Evolutionary conservation across 2,888 invertebrate species (phyloP).

Genomic region (Sabatieria punctata): DNA sequence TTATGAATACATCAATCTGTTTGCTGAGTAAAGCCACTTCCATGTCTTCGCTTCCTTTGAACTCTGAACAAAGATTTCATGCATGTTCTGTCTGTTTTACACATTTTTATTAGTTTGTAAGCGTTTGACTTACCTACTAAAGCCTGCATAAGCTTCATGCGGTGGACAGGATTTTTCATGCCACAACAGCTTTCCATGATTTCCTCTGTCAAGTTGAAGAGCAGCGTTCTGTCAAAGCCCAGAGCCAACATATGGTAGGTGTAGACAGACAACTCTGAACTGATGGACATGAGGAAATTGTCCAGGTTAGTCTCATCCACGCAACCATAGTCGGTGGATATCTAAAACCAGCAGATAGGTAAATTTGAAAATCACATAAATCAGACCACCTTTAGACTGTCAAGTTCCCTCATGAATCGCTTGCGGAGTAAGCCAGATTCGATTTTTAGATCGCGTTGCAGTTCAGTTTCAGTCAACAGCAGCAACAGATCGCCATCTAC

Average conservation of each 20-base stretch:
- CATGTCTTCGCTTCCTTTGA: constrained; percentile 29
- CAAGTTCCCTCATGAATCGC: constrained; percentile 31
- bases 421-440: constrained; percentile 76
- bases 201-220: constrained; percentile 66
- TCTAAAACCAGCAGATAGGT: constrained; percentile 13
- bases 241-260: constrained; percentile 89
- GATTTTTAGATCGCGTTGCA: constrained; percentile 77
- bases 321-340: constrained; percentile 28
- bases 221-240: constrained; percentile 74
- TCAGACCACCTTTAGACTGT: constrained; percentile 22
- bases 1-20: constrained; percentile 84
- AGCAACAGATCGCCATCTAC: constrained; percentile 91
- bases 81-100: not conserved
- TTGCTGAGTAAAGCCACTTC: constrained; percentile 39
- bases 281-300: constrained; percentile 26
- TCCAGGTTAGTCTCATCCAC: constrained; percentile 28
- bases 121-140: constrained; percentile 48
- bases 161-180: constrained; percentile 82
- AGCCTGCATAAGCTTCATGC: constrained; percentile 69
- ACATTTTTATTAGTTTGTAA: too few species aligned
- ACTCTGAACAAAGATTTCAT: constrained; percentile 18
- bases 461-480: constrained; percentile 74
- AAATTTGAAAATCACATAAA: too few species aligned
- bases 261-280: constrained; percentile 55
- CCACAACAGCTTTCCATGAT: constrained; percentile 75